These are phyloP conservation scores for Crax fasciolata DNA, from an alignment of 2,797 vertebrate species.

Conservation along the genomic window DNA sequence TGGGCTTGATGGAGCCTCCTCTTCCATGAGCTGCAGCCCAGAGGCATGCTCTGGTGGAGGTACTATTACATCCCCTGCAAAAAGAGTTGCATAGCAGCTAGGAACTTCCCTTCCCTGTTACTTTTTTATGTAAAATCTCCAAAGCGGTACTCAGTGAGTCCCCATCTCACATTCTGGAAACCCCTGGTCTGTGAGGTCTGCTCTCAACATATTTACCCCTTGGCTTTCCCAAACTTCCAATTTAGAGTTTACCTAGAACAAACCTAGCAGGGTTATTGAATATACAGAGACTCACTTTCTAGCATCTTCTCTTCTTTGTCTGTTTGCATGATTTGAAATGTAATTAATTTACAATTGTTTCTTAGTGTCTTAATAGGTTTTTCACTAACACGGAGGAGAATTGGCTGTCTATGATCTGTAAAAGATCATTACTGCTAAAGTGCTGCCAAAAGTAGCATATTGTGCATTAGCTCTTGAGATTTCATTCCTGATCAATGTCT, in stretches of 20 bases:
- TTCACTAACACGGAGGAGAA: neutral
- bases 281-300: neutral
- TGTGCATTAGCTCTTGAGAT: neutral
- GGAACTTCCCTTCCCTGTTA: neutral
- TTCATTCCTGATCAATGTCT: neutral
- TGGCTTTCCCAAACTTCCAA: neutral
- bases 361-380: neutral
- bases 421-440: neutral
- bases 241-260: neutral
- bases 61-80: neutral
- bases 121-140: neutral
- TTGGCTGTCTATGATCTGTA: neutral
- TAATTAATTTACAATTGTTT: neutral
- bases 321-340: neutral
- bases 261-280: neutral
- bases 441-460: neutral
- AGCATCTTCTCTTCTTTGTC: neutral
- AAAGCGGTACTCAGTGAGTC: neutral
- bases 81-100: neutral
- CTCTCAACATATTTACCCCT: neutral
- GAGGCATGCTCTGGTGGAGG: neutral
- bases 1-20: neutral
- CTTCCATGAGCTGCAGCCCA: neutral
- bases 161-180: neutral
- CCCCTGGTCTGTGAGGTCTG: neutral